Evolutionary conservation across 2,797 vertebrate genomes (phyloP).

Genomic region (Cetoscarus ocellatus): DNA sequence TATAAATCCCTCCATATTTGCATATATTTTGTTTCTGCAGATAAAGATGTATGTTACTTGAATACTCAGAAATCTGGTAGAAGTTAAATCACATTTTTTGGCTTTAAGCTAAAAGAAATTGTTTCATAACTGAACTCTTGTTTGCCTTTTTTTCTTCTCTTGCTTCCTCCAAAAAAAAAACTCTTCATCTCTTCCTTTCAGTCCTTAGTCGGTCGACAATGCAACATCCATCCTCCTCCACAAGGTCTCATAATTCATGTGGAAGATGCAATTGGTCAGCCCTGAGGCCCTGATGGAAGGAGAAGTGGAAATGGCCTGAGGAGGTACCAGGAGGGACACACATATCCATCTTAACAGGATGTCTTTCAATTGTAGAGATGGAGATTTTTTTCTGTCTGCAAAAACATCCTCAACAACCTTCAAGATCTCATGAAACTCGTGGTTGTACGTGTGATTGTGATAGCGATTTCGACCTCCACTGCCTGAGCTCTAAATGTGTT

Average conservation of each 20-base stretch:
- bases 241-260: slow-evolving; percentile 22
- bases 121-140: background rate
- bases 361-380: background rate
- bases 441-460: background rate
- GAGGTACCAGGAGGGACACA: slow-evolving; percentile 17
- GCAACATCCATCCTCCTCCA: slow-evolving; percentile 9
- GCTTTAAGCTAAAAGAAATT: background rate
- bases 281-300: background rate
- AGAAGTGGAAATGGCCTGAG: slow-evolving; percentile 20
- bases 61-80: background rate
- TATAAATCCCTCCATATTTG: no score
- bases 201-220: background rate
- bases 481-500: background rate
- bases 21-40: no score
- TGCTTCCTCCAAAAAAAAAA: background rate
- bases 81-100: background rate
- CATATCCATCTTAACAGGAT: background rate
- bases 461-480: background rate
- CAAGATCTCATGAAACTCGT: background rate
- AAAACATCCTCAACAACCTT: slow-evolving; percentile 1
- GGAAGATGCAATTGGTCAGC: slow-evolving; percentile 4
- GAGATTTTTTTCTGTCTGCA: background rate
- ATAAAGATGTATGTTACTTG: background rate
- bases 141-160: background rate
- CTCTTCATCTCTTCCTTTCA: background rate